Conservation (phyloP, 2,888 invertebrate genomes). For the Ditylenchus weischeri region DNA sequence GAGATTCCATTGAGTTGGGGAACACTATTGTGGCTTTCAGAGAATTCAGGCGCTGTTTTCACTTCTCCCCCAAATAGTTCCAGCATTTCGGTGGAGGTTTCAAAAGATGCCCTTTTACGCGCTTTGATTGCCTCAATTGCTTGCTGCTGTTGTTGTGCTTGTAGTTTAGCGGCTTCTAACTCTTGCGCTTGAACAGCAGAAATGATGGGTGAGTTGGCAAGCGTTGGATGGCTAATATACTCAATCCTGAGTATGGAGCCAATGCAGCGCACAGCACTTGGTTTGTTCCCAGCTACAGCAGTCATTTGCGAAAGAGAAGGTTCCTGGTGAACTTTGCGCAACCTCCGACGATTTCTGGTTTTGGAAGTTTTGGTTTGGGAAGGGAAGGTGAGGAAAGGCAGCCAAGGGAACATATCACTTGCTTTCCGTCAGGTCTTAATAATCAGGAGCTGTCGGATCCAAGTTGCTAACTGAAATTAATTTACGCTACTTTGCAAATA, state of each 20-base stretch:
- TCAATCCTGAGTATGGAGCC: neutral
- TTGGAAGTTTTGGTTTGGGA: neutral
- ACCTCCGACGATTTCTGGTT: constrained; percentile 9
- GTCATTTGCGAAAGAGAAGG: neutral
- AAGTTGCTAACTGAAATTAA: too few relatives aligned
- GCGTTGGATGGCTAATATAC: neutral
- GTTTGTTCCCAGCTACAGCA: neutral
- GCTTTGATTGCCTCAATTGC: neutral
- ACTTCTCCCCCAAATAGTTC: constrained; percentile 33
- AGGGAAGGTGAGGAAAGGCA: constrained; percentile 29
- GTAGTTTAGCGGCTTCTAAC: too few relatives aligned
- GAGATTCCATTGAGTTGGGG: too few relatives aligned
- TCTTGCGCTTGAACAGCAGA: too few relatives aligned
- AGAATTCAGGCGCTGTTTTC: neutral
- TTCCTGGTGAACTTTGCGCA: constrained; percentile 11
- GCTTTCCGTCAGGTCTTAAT: too few relatives aligned
- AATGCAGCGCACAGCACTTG: neutral
- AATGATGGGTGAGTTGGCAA: too few relatives aligned
- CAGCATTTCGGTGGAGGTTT: constrained; percentile 38
- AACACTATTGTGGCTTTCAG: too few relatives aligned
- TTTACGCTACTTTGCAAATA: too few relatives aligned
- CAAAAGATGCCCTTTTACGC: constrained; percentile 16
- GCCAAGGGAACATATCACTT: constrained; percentile 32
- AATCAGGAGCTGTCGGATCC: too few relatives aligned
- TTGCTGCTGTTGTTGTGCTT: neutral